phyloP scores from a whole-genome alignment of 1,140 invertebrate species.

The Muscidifurax raptorellus region DNA sequence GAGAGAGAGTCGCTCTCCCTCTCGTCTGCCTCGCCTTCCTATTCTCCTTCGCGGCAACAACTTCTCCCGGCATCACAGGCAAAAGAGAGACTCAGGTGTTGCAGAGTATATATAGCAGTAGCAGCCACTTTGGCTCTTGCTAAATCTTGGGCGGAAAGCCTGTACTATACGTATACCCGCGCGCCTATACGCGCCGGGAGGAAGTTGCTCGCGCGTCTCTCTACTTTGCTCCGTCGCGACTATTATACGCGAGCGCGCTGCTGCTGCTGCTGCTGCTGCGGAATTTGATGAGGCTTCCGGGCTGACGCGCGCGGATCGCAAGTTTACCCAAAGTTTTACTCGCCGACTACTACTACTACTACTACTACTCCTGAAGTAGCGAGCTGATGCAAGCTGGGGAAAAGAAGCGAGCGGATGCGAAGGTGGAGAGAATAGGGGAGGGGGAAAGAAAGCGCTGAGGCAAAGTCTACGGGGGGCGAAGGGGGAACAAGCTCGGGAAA shows the following conservation, averaged over 20 bases:
- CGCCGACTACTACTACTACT: not conserved
- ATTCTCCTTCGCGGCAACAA: not conserved
- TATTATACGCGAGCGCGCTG: slow-evolving; percentile 25
- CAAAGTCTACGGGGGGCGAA: slow-evolving; percentile 8
- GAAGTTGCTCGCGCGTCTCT: slow-evolving; percentile 36
- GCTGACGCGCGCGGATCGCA: slow-evolving; percentile 66
- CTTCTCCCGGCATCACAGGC: not conserved
- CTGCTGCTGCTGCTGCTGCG: slow-evolving; percentile 10
- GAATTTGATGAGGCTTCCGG: slow-evolving; percentile 72
- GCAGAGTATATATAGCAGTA: slow-evolving; percentile 17
- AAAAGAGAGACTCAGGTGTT: slow-evolving; percentile 65
- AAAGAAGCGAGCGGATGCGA: not conserved
- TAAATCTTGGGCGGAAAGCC: slow-evolving; percentile 61
- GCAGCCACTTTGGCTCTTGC: slow-evolving; percentile 61
- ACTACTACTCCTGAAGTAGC: not conserved
- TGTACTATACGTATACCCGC: not conserved
- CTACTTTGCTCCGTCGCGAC: not conserved
- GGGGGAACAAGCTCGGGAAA: slow-evolving; percentile 1
- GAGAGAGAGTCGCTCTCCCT: not conserved
- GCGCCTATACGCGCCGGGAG: slow-evolving; percentile 52
- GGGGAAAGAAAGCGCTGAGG: slow-evolving; percentile 25
- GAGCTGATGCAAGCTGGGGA: not conserved
- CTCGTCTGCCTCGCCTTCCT: too few species aligned
- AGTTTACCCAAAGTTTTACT: slow-evolving; percentile 67
- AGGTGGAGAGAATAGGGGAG: slow-evolving; percentile 34